Percentiles rank a stretch among this genome's conserved stretches.
Evolutionary conservation across 2,113 vertebrate genomes (phyloP).

Genomic region (Acrocephalus kingi): DNA sequence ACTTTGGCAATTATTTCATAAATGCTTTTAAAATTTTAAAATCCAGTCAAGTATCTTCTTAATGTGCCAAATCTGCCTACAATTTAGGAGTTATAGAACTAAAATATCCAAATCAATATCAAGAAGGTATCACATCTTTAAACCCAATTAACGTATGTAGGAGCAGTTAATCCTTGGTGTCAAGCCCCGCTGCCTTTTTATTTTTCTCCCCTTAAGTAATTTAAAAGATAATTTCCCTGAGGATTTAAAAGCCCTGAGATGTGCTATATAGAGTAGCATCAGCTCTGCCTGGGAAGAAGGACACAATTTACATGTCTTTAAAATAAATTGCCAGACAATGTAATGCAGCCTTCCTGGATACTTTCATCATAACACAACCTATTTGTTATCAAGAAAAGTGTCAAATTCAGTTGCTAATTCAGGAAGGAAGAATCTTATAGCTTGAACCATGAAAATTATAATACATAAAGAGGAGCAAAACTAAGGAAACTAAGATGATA

Average conservation of each 20-base stretch:
- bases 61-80: constrained; percentile 29
- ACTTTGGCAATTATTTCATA: constrained; percentile 14
- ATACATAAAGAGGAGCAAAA: background rate
- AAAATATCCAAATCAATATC: constrained; percentile 68
- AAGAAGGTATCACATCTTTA: constrained; percentile 69
- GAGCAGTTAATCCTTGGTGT: constrained; percentile 75
- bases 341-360: constrained; percentile 1
- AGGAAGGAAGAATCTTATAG: background rate
- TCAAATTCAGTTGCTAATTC: constrained; percentile 46
- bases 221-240: constrained; percentile 80
- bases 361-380: constrained; percentile 19
- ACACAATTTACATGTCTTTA: constrained; percentile 64
- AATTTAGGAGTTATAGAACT: constrained; percentile 34
- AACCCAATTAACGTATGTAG: constrained; percentile 74
- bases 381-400: constrained; percentile 36
- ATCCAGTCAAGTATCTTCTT: constrained; percentile 26
- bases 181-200: constrained; percentile 60
- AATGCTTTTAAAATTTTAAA: constrained; percentile 52
- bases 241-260: constrained; percentile 70
- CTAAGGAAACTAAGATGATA: background rate
- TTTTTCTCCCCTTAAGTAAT: constrained; percentile 70
- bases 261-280: constrained; percentile 48
- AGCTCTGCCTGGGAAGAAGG: constrained; percentile 65
- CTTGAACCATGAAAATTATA: background rate
- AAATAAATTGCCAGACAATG: constrained; percentile 66